Evolutionary conservation across 2,797 vertebrate genomes (phyloP), one percentile per base, ranked within the genome.

Genomic region (Alfaro cultratus): DNA sequence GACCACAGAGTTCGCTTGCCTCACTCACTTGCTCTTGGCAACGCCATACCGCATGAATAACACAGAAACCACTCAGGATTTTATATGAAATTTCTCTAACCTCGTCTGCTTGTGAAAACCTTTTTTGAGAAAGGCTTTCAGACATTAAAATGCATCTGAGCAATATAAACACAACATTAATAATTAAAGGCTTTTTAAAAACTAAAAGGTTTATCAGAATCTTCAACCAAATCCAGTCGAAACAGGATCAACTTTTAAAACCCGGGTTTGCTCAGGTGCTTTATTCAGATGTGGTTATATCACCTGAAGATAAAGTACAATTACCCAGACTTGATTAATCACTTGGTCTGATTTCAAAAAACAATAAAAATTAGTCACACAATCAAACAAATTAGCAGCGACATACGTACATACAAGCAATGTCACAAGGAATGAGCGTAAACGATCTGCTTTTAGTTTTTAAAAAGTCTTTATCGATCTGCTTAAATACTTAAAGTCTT

Each of bases 1-100:
- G 85, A 86, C 84, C 83, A 79, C 80, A 92, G 82, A 84, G 80
- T 76, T 67, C n/a, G 36, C 62, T 81, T 36, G 55, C 21, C 23
- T 62, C 77, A 23, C 68, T 57, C 68, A 29, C 77, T 79, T 9
- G 2, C 76, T 84, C 73, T 74, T 79, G 79, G 77, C 51, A 23
- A 62, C 57, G 79, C 79, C 82, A 72, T 73, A 23, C 10, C 41
- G 73, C 67, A 55, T 51, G 41, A 83, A 83, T 72, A 89, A 84
- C 79, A 82, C 72, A 73, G 11, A 74, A 67, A 46, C n/a, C n/a
- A 60, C 31, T 73, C 21, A 43, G 67, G 67, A 2, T 62, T 62
- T 74, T 43, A 46, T 29, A 6, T 36, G 7, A 71, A 34, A 45
- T 47, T 36, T 15, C 23, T 21, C 26, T 23, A 9, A 76, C 31